Conservation (phyloP, 2,113 vertebrate species). For the Corynorhinus townsendii region DNA sequence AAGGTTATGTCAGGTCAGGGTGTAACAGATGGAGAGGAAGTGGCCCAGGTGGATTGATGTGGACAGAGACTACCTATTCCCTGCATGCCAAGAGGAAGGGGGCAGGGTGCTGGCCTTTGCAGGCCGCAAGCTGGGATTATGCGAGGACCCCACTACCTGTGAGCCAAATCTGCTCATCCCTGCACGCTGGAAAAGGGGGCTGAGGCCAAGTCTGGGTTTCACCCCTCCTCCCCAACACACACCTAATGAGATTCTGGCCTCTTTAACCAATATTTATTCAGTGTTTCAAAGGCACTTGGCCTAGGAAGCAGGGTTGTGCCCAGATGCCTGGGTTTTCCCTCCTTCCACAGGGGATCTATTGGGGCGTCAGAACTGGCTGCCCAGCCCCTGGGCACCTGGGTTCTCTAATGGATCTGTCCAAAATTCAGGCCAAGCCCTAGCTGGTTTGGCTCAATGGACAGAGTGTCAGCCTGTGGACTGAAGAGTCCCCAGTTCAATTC, state of each 20-base stretch:
- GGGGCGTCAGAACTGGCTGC: background rate
- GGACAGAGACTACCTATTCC: background rate
- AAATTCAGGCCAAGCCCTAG: background rate
- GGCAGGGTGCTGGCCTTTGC: background rate
- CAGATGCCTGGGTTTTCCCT: background rate
- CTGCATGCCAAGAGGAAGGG: background rate
- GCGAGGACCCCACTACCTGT: background rate
- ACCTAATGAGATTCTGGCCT: background rate
- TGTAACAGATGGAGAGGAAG: background rate
- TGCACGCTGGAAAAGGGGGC: background rate
- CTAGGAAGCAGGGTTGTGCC: background rate
- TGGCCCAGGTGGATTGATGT: background rate
- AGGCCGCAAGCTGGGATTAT: background rate
- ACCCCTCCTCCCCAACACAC: background rate
- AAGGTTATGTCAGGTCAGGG: background rate
- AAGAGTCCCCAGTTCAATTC: no score
- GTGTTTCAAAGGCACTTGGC: background rate
- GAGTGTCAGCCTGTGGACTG: no score
- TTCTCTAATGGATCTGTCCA: background rate
- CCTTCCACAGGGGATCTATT: background rate
- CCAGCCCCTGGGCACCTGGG: background rate
- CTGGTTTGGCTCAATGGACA: no score
- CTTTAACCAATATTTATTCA: background rate
- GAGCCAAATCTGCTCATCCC: background rate
- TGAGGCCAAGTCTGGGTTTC: background rate